Evolutionary conservation across 2,113 vertebrate genomes (phyloP), one percentile per base, ranked within the genome.

Genomic region (Cinclus cinclus): DNA sequence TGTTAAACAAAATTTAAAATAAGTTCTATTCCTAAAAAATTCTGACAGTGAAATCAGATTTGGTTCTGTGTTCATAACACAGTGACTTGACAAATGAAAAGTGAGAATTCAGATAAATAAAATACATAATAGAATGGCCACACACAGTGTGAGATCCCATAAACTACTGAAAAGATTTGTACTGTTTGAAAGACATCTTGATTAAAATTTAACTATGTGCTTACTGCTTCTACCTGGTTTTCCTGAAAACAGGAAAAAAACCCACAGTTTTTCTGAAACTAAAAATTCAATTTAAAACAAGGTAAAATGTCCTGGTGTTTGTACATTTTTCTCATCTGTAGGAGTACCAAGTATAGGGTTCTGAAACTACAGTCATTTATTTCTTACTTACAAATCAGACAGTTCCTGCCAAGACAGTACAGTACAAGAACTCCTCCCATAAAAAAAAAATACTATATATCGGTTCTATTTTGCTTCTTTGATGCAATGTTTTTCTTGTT

Each of bases 1-100:
- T 97, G 98, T 95, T 96, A 96, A 92, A 76, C 44, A 78, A 86
- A 96, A 89, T 89, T 83, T 89, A 64, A 49, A 71, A 96, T 78
- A 97, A 95, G 78, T 89, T 92, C 83, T 96, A 79, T 90, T 90
- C 75, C 92, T 97, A 94, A 96, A 95, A 96, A 89, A 77, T 93
- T 96, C 85, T 97, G 88, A 87, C 10, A 27, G 82, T 96, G 89
- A 90, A 96, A 94, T 97, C 81, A 95, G 78, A 95, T 97, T 96
- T 97, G 96, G 96, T 69, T 92, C 49, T 60, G 39, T 39, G 47
- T 89, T 92, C 69, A 44, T 90, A 97, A 95, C 68, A 95, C 83
- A 96, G 60, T 94, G 87, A 97, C 87, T 97, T 97, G 94, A 97
- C 86, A 96, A 95, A 97, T 56, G 77, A 92, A 85, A 96, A 96